A percentile compares a stretch with the other conserved stretches of the same genome.
These are phyloP conservation scores for Lithophane leautieri DNA, from an alignment of 2,888 invertebrate genomes.

Conservation along the genomic window DNA sequence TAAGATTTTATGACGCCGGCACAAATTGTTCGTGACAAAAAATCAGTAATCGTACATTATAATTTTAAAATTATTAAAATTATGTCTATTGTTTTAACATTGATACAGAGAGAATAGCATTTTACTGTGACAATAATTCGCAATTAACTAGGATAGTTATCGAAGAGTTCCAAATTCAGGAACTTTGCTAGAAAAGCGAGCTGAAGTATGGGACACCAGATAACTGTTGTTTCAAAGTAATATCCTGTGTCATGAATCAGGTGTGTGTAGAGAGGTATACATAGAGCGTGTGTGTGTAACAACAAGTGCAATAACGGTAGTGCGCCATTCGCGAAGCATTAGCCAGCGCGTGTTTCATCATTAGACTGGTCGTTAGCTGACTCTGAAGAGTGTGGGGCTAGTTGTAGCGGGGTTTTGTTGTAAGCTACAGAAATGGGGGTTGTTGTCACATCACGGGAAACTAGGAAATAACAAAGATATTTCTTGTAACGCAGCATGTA, in stretches of 20 bases:
- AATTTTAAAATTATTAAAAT: not conserved
- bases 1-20: not conserved
- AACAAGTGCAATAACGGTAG: constrained; percentile 48
- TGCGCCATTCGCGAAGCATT: constrained; percentile 50
- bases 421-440: not conserved
- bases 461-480: not conserved
- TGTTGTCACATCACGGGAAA: not conserved
- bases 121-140: not conserved
- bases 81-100: not conserved
- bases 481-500: not conserved
- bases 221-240: constrained; percentile 24
- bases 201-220: not conserved
- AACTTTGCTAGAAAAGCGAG: not conserved
- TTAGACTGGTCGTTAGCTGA: constrained; percentile 58
- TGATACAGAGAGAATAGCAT: not conserved
- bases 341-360: constrained; percentile 60
- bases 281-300: constrained; percentile 5
- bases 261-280: not conserved
- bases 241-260: constrained; percentile 16
- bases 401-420: constrained; percentile 14
- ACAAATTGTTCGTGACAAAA: not conserved
- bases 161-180: not conserved
- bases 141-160: not conserved
- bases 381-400: constrained; percentile 5
- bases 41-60: not conserved